These are phyloP conservation scores for Altica lythri DNA, from an alignment of 2,888 invertebrate genomes.

Conservation along the genomic window DNA sequence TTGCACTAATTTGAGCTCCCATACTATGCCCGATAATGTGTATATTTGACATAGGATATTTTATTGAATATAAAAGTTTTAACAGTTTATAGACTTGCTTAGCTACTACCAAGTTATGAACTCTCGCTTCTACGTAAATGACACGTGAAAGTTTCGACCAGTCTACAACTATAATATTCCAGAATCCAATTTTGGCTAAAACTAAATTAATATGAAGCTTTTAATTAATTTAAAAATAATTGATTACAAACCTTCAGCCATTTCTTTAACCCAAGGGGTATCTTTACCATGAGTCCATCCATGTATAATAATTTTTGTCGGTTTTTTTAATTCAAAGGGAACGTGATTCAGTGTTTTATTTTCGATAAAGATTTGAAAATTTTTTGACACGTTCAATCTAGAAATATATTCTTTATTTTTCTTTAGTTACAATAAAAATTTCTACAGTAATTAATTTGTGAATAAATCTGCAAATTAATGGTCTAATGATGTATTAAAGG, in stretches of 20 bases:
- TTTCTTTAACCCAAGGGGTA: slow-evolving; percentile 50
- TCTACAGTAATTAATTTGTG: too few species aligned
- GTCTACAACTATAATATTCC: slow-evolving; percentile 62
- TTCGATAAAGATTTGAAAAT: slow-evolving; percentile 41
- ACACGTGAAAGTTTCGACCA: slow-evolving; percentile 61
- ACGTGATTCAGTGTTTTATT: too few species aligned
- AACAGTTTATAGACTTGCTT: slow-evolving; percentile 54
- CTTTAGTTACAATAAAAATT: neutral
- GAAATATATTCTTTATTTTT: neutral
- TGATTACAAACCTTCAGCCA: slow-evolving; percentile 47
- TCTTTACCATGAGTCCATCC: slow-evolving; percentile 51
- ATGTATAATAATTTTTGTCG: slow-evolving; percentile 51
- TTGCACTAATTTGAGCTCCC: slow-evolving; percentile 61
- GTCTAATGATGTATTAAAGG: too few species aligned
- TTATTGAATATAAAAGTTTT: slow-evolving; percentile 37
- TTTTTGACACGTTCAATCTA: slow-evolving; percentile 5
- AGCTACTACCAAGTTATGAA: slow-evolving; percentile 57
- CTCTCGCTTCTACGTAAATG: slow-evolving; percentile 58
- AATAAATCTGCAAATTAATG: too few species aligned
- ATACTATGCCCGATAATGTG: slow-evolving; percentile 62
- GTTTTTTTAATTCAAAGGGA: slow-evolving; percentile 44
- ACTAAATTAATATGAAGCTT: slow-evolving; percentile 34
- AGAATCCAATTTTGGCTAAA: slow-evolving; percentile 44
- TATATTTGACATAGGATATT: slow-evolving; percentile 43
- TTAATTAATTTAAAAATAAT: neutral